phyloP scores from a whole-genome alignment of 2,888 invertebrate genomes.

The Andrena dorsata region DNA sequence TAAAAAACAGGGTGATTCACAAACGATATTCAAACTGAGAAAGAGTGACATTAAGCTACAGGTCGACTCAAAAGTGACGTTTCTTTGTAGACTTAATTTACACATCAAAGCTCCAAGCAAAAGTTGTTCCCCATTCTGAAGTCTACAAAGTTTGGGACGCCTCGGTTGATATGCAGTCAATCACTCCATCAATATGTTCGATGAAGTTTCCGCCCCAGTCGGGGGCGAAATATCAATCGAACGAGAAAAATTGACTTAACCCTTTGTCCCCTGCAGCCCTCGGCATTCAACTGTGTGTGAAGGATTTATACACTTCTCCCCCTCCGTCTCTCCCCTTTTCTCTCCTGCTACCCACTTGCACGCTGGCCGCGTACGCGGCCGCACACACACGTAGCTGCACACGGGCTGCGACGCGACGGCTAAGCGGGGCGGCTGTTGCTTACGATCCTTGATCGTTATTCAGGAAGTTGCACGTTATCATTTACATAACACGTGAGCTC shows the following conservation, averaged over 20 bases:
- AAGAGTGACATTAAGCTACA: no score
- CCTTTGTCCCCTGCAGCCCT: slow-evolving; percentile 6
- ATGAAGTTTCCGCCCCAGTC: background rate
- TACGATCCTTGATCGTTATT: slow-evolving; percentile 69
- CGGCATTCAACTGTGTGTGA: slow-evolving; percentile 29
- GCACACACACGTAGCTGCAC: background rate
- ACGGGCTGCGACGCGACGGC: slow-evolving; percentile 24
- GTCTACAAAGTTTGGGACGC: no score
- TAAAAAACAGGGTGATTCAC: no score
- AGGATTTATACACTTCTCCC: slow-evolving; percentile 9
- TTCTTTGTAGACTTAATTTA: no score
- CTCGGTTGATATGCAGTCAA: background rate
- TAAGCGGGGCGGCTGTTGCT: slow-evolving; percentile 51
- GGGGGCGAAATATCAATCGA: background rate
- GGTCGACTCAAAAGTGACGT: no score
- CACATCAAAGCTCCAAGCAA: no score
- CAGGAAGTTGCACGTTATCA: slow-evolving; percentile 72
- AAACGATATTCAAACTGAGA: no score
- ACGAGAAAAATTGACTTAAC: slow-evolving; percentile 8
- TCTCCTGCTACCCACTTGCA: background rate
- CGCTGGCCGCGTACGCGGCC: background rate
- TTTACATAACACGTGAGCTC: slow-evolving; percentile 69
- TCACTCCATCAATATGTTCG: background rate
- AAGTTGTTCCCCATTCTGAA: no score
- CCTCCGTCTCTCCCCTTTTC: background rate